Evolutionary conservation across 1,140 invertebrate genomes (phyloP).

Genomic region (Akabosia matsudoensis): DNA sequence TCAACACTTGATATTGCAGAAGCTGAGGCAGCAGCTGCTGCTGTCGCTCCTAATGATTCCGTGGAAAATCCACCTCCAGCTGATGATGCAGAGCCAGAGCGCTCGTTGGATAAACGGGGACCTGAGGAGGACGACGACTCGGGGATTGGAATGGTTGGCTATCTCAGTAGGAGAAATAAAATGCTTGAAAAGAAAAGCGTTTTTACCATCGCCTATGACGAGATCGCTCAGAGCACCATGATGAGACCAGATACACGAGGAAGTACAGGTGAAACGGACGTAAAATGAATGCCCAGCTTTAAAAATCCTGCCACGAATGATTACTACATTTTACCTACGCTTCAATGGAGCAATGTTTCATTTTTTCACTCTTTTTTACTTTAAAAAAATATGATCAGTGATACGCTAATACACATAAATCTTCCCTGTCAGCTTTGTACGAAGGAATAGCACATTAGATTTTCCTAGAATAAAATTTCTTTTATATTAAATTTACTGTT

Average conservation of each 20-base stretch:
- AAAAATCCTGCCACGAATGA: no score
- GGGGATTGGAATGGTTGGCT: constrained; percentile 46
- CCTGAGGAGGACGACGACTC: constrained; percentile 43
- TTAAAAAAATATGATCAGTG: no score
- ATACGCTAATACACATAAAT: no score
- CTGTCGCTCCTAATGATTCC: background rate
- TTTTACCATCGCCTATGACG: constrained; percentile 88
- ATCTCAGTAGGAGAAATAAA: constrained; percentile 55
- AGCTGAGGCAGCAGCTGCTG: background rate
- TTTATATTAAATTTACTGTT: no score
- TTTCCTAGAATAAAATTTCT: no score
- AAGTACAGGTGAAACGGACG: background rate
- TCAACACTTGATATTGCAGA: constrained; percentile 22
- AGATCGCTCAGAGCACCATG: constrained; percentile 65
- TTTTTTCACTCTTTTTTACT: no score
- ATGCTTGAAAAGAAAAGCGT: constrained; percentile 86
- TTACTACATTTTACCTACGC: no score
- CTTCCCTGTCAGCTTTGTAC: no score
- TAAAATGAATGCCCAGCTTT: no score
- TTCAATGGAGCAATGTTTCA: no score
- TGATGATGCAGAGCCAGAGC: constrained; percentile 18
- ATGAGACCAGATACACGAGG: constrained; percentile 56
- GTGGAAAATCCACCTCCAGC: background rate
- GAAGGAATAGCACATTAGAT: no score
- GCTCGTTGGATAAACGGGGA: background rate